A percentile compares a stretch with the other conserved stretches of the same genome.
Conservation (phyloP, 2,888 invertebrate genomes). For the Sarcophaga rosellei region DNA sequence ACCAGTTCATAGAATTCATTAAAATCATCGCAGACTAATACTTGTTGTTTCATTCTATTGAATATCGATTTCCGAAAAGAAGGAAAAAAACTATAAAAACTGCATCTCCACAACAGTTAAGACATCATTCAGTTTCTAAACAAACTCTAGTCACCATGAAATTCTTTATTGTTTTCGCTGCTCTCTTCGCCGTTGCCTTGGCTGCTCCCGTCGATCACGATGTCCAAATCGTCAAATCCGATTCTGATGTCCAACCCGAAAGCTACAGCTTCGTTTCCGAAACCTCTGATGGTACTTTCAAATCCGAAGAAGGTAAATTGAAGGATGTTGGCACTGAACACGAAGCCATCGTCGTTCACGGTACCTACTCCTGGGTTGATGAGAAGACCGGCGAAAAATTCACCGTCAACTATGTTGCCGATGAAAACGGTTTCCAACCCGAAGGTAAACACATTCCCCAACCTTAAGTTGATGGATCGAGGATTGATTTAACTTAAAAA, state of each 20-base stretch:
- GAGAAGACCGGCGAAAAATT: constrained; percentile 82
- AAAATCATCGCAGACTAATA: neutral
- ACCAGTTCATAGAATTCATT: neutral
- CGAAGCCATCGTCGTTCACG: constrained; percentile 70
- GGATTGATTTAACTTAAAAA: too few relatives aligned
- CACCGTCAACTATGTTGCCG: constrained; percentile 78
- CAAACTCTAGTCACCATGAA: constrained; percentile 72
- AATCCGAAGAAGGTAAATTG: constrained; percentile 60
- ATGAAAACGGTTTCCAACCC: constrained; percentile 78
- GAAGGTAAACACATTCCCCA: constrained; percentile 76
- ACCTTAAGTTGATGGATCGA: constrained; percentile 68
- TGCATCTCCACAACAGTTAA: neutral
- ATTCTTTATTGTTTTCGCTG: constrained; percentile 75
- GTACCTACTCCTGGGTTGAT: constrained; percentile 70
- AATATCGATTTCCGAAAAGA: neutral
- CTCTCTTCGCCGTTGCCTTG: constrained; percentile 69
- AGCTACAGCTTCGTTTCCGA: constrained; percentile 38
- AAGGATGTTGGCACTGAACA: constrained; percentile 68
- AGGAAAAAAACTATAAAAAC: neutral
- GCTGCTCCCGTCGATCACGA: neutral
- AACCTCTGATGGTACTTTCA: constrained; percentile 65
- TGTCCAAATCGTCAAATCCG: neutral
- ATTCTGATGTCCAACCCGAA: constrained; percentile 60
- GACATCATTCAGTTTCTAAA: neutral
- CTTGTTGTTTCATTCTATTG: too few relatives aligned